Evolutionary conservation across 1,140 invertebrate genomes (phyloP), one percentile per base, ranked within the genome.

Genomic region (Drosophila repletoides): DNA sequence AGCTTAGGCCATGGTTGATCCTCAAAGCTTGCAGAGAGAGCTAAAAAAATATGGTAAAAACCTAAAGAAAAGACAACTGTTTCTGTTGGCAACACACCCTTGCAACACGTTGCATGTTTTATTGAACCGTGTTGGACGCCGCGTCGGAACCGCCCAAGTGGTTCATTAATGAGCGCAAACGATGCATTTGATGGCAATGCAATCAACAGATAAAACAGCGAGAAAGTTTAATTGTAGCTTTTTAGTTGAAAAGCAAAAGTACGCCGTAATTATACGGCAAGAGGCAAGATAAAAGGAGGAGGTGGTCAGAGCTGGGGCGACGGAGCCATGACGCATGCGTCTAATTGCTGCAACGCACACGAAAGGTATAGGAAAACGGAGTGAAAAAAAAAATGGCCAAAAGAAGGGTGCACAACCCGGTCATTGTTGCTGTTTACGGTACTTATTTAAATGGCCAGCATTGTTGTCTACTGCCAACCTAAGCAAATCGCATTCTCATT

Each of bases 181-280:
- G 69, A 76, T 61, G 69, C 73, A 73, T 73, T 67, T 67, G 51
- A 70, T 66, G 73, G 64, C 64, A 63, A 64, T 58, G 72, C 64
- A 76, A 76, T 81, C 77, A 81, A 46, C 72, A 61, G 40, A 73
- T 66, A 68, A 81, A 81, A 66, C 43, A 83, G 80, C 80, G 80
- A 61, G 80, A 80, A 86, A 86, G 72, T 86, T 86, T 86, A 86
- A 86, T 86, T 86, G 56, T 52, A 60, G 80, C 63, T 63, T 72
- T 75, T 75, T 64, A 59, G 56, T 60, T 67, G 61, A 52, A 73
- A 76, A 77, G 72, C 68, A 72, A 66, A 64, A 83, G 58, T 75
- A 72, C 10, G 33, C 45, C 71, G 53, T 79, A 86, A 84, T 84
- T 86, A 75, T 58, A 61, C 36, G n/a, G 43, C 29, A 33, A 33